A percentile compares a stretch with the other conserved stretches of the same genome.
phyloP scores from a whole-genome alignment of 1,140 invertebrate genomes.

The Drosophila malerkotliana region DNA sequence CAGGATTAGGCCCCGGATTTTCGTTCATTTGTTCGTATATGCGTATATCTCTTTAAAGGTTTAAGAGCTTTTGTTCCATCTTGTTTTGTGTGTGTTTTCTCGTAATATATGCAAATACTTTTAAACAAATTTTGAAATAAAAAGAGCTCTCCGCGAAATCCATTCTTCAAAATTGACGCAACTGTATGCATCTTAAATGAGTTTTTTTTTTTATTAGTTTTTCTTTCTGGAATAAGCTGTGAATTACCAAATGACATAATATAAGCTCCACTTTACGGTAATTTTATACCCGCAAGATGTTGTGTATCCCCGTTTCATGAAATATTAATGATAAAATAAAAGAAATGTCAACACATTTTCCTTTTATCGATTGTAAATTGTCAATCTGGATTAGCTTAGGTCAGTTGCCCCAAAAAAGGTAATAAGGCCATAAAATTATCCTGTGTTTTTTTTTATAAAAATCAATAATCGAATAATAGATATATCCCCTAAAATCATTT shows the following conservation, averaged over 20 bases:
- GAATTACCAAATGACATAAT: conserved; percentile 1
- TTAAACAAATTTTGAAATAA: conserved; percentile 11
- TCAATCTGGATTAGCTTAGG: conserved; percentile 6
- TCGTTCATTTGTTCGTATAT: conserved; percentile 30
- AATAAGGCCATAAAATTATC: background rate
- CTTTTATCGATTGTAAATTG: background rate
- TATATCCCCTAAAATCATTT: conserved; percentile 8
- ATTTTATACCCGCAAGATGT: background rate
- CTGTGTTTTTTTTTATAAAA: background rate
- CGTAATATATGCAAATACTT: conserved; percentile 40
- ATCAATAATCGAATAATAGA: background rate
- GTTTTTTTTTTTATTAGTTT: background rate
- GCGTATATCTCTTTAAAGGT: conserved; percentile 39
- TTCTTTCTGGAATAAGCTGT: background rate
- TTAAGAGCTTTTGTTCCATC: conserved; percentile 28
- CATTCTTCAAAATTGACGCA: conserved; percentile 11
- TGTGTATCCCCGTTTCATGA: background rate
- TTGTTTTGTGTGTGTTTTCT: conserved; percentile 9
- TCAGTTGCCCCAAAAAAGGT: background rate
- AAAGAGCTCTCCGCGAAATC: conserved; percentile 8
- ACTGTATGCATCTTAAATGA: conserved; percentile 8
- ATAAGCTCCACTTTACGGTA: background rate
- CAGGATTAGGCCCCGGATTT: conserved; percentile 35
- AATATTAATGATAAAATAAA: background rate
- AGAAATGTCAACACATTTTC: background rate